Percentiles rank a stretch among this genome's conserved stretches.
Conservation (phyloP, 1,140 invertebrate species). For the Drosophila insularis region DNA sequence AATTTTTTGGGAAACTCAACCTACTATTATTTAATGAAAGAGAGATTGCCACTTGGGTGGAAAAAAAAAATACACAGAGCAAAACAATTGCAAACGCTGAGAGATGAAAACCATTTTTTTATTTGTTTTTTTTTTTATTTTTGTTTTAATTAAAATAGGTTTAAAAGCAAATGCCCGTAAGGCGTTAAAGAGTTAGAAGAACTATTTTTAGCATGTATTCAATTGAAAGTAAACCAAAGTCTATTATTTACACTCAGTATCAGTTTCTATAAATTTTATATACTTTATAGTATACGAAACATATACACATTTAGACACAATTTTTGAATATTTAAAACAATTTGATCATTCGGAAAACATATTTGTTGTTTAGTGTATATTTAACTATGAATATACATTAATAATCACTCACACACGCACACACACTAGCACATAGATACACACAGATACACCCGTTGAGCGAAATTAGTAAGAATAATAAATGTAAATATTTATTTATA, state of each 20-base stretch:
- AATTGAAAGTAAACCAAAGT: no score
- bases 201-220: no score
- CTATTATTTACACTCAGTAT: no score
- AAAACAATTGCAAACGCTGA: not conserved
- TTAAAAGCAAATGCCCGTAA: no score
- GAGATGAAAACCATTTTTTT: no score
- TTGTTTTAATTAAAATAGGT: no score
- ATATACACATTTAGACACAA: no score
- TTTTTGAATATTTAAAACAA: no score
- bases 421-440: not conserved
- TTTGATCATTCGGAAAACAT: not conserved
- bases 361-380: not conserved
- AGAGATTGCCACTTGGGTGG: not conserved
- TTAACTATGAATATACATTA: slow-evolving; percentile 28
- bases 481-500: slow-evolving; percentile 65
- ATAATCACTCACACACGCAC: slow-evolving; percentile 12
- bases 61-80: not conserved
- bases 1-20: not conserved
- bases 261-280: no score
- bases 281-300: no score
- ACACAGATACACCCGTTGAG: not conserved
- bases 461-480: slow-evolving; percentile 37
- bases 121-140: no score
- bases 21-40: not conserved
- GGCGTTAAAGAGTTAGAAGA: no score